These are phyloP conservation scores for Helicoverpa zea DNA, from an alignment of 1,140 invertebrate genomes.

Conservation along the genomic window DNA sequence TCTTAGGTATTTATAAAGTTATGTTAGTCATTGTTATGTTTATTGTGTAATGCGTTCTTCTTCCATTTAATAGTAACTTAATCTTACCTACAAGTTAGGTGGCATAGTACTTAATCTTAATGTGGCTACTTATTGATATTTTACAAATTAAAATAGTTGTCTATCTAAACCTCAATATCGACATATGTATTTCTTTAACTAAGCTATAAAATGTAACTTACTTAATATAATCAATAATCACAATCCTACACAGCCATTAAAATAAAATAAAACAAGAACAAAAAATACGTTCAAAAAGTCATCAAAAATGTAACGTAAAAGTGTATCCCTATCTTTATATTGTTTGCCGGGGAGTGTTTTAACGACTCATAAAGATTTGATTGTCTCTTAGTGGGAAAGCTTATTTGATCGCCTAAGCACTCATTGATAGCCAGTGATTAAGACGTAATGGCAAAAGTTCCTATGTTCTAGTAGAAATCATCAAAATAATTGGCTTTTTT, in stretches of 20 bases:
- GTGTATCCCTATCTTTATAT: conserved; percentile 34
- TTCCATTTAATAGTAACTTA: too few species aligned
- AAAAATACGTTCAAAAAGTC: conserved; percentile 1
- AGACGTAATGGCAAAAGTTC: conserved; percentile 40
- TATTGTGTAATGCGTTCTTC: neutral
- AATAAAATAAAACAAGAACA: neutral
- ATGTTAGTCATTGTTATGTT: neutral
- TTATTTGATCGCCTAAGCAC: conserved; percentile 39
- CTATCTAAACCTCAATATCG: too few species aligned
- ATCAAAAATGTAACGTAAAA: conserved; percentile 12
- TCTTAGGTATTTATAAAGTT: neutral
- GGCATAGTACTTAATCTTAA: too few species aligned
- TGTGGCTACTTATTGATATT: too few species aligned
- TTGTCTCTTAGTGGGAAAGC: conserved; percentile 42
- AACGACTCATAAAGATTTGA: conserved; percentile 48
- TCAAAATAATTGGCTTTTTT: conserved; percentile 1
- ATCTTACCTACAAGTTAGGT: too few species aligned
- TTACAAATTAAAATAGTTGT: too few species aligned
- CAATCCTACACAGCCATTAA: neutral
- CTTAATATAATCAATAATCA: too few species aligned
- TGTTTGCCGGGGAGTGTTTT: conserved; percentile 27
- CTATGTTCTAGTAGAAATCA: conserved; percentile 18
- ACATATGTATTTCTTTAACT: too few species aligned
- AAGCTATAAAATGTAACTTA: too few species aligned
- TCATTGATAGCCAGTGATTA: conserved; percentile 46